phyloP scores from a whole-genome alignment of 37 sponge, comb jelly and placozoan genomes.

The Theonella swinhoei region DNA sequence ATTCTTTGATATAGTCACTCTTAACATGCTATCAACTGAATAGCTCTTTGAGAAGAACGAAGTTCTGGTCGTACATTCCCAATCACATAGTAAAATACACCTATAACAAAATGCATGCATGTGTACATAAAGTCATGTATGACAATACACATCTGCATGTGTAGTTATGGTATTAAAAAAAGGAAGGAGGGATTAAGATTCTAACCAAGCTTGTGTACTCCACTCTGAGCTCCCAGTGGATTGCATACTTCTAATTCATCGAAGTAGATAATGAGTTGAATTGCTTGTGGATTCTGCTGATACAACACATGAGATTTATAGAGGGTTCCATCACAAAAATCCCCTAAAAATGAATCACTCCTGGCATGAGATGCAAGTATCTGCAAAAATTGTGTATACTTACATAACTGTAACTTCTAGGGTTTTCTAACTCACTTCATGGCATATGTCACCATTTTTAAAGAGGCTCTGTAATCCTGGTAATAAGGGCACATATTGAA shows the following conservation, averaged over 20 bases:
- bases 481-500: no score
- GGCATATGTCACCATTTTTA: no score
- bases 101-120: background rate
- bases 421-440: no score
- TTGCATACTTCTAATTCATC: slow-evolving; percentile 35
- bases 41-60: no score
- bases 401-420: no score
- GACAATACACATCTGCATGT: no score
- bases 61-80: slow-evolving; percentile 33
- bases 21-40: slow-evolving; percentile 51
- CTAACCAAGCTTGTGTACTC: slow-evolving; percentile 19
- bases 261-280: slow-evolving; percentile 22
- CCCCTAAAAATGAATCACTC: background rate
- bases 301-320: slow-evolving; percentile 6
- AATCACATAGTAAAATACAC: slow-evolving; percentile 35
- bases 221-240: slow-evolving; percentile 15
- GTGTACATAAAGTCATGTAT: no score
- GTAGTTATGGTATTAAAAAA: background rate
- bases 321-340: slow-evolving; percentile 11
- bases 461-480: no score
- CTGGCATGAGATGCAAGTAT: no score
- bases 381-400: no score
- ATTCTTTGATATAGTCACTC: slow-evolving; percentile 1
- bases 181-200: background rate
- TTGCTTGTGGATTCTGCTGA: background rate